Percentiles rank a stretch among this genome's conserved stretches.
phyloP scores from a whole-genome alignment of 2,797 vertebrate species.

The Eulemur albifrons region DNA sequence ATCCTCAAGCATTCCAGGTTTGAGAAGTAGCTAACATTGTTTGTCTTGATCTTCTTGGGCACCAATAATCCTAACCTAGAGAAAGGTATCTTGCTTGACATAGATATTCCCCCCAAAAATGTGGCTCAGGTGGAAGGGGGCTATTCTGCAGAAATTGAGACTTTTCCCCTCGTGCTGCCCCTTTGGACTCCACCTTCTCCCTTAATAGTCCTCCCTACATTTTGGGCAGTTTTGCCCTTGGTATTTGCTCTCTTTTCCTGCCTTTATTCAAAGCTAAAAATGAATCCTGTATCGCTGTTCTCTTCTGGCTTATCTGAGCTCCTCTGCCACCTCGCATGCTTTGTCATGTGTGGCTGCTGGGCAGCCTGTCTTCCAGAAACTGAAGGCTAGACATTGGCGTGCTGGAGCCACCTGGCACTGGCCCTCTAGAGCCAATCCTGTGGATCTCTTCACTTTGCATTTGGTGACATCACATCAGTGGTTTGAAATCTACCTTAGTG shows the following conservation, averaged over 20 bases:
- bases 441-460: neutral
- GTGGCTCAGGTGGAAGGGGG: neutral
- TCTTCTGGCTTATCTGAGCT: neutral
- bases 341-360: neutral
- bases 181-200: neutral
- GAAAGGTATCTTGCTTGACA: neutral
- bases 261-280: neutral
- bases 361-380: neutral
- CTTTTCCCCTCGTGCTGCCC: neutral
- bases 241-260: neutral
- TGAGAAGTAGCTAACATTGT: neutral
- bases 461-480: neutral
- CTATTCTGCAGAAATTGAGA: neutral
- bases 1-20: neutral
- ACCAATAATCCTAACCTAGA: neutral
- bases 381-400: neutral
- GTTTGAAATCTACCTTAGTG: neutral
- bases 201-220: neutral
- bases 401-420: neutral
- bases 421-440: neutral
- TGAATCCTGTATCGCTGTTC: neutral
- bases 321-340: neutral
- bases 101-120: neutral
- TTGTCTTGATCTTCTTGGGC: neutral
- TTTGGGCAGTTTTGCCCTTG: neutral